A percentile compares a stretch with the other conserved stretches of the same genome.
These are phyloP conservation scores for Loris lydekkerianus DNA, from an alignment of 2,797 vertebrate genomes.

Conservation along the genomic window DNA sequence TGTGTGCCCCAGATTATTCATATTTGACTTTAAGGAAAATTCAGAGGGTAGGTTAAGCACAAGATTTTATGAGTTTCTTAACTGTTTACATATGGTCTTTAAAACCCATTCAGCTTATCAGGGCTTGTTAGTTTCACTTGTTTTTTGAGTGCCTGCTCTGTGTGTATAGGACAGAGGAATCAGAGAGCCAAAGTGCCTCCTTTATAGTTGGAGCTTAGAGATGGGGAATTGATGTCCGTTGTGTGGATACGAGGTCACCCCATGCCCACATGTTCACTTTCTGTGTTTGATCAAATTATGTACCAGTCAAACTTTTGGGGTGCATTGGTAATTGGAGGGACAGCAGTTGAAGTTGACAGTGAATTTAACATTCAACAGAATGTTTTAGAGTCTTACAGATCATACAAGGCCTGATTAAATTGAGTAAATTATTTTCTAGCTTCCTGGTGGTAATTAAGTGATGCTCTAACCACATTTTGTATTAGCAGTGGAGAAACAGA, in stretches of 20 bases:
- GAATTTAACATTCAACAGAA: not conserved
- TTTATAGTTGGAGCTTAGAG: not conserved
- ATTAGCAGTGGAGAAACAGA: constrained; percentile 46
- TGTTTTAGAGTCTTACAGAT: constrained; percentile 63
- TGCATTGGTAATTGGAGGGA: not conserved
- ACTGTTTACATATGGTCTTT: constrained; percentile 31
- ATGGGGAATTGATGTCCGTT: not conserved
- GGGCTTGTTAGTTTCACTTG: not conserved
- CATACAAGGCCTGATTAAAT: constrained; percentile 44
- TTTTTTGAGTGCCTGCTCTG: not conserved
- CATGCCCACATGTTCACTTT: not conserved
- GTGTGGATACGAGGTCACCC: not conserved
- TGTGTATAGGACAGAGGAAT: not conserved
- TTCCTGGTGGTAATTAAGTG: constrained; percentile 49
- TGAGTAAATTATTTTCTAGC: constrained; percentile 49
- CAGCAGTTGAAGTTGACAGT: not conserved
- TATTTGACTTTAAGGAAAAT: constrained; percentile 50
- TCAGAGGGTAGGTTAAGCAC: not conserved
- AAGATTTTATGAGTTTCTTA: not conserved
- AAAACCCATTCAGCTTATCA: not conserved
- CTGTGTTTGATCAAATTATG: not conserved
- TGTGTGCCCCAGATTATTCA: not conserved
- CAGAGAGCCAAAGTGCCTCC: not conserved
- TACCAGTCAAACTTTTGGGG: not conserved
- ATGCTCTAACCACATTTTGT: constrained; percentile 14